Conservation (phyloP, 2,888 invertebrate species). For the Lacanobia wlatinum region DNA sequence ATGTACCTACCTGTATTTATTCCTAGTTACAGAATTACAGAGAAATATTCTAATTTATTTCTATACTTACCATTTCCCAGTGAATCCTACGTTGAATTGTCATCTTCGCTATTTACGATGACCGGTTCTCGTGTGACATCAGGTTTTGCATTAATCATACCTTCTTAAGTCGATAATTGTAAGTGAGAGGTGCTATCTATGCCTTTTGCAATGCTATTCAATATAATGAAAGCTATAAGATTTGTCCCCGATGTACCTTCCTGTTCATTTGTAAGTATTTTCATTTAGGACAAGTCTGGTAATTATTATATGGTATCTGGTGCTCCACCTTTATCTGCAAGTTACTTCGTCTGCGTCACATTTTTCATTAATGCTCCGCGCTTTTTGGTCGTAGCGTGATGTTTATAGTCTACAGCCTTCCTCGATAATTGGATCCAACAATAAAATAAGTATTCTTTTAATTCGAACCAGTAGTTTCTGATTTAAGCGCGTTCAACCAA, state of each 20-base stretch:
- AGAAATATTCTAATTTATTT: background rate
- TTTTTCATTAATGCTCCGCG: no score
- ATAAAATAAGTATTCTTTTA: no score
- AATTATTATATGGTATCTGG: no score
- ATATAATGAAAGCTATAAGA: background rate
- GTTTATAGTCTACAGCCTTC: no score
- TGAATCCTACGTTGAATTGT: background rate
- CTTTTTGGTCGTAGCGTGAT: no score
- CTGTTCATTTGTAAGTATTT: background rate
- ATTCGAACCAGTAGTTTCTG: no score
- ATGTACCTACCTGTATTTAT: background rate
- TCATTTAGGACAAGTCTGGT: no score
- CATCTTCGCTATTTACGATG: background rate
- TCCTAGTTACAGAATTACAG: background rate
- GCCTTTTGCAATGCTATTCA: constrained; percentile 2
- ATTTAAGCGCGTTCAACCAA: no score
- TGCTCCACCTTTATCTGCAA: no score
- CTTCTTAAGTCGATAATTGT: background rate
- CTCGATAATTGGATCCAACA: no score
- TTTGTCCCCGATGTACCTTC: background rate
- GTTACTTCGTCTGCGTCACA: no score
- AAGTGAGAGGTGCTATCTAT: background rate
- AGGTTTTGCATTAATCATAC: background rate
- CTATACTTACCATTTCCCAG: background rate
- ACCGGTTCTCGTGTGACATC: constrained; percentile 3